Base-by-base conservation (phyloP, 2,888 invertebrate species). In the Leptinotarsa haldemani region DNA sequence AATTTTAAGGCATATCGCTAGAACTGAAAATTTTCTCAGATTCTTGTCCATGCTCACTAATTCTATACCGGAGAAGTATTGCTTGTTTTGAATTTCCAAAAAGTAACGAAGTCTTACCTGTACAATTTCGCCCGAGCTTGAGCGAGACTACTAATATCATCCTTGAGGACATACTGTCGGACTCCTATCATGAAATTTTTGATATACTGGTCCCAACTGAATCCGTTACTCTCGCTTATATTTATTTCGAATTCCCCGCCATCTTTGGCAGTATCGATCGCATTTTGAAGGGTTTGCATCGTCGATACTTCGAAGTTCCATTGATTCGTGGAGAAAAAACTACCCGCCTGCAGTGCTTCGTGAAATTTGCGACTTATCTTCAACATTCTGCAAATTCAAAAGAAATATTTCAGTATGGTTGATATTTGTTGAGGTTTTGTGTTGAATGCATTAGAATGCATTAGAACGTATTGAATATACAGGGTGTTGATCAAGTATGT, bases 171-270 rank as follows among this genome's bases (percentile, higher is more conserved):
- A 81, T 91, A 97, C 78, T 92, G 91, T 73, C 97, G 90, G 61
- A 97, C 95, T 0, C 97, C 97, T 78, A 95, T 88, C 87, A 95
- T 92, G 82, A 96, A 97, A 13, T 92, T 90, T 48, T 93, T 92
- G 20, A 97, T 90, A 82, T 97, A 97, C 0, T 90, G 87, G 65
- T 94, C 92, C 94, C 97, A 97, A 79, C 93, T 89, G 74, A 96
- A 89, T 20, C 89, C 88, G 4, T 89, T 89, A 1, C 87, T 86
- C 25, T 78, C 71, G 15, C 84, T 79, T 64, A 94, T 88, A 82
- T 93, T 92, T 78, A 94, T 90, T 77, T 92, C 91, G 85, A 95
- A 95, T 46, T 89, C 87, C 65, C 89, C 86, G 0, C 89, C 88
- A 78, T 93, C 93, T 20, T 88, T 88, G 77, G 90, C 87, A 0